These are phyloP conservation scores for Taxidea taxus DNA, from an alignment of 2,113 vertebrate species.

Conservation along the genomic window DNA sequence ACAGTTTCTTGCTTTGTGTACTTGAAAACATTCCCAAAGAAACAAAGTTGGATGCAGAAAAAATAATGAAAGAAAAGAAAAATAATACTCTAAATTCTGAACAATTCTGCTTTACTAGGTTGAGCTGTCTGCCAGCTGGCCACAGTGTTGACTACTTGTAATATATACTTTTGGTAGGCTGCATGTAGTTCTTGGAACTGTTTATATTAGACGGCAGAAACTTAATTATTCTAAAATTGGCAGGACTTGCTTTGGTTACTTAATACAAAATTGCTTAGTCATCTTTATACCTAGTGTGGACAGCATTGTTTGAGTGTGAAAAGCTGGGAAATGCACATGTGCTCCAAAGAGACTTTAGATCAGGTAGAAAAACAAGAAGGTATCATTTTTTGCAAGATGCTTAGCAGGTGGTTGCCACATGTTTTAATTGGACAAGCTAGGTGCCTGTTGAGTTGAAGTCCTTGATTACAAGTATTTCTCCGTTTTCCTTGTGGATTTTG, in stretches of 20 bases:
- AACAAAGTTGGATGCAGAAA: constrained; percentile 80
- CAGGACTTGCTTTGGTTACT: constrained; percentile 73
- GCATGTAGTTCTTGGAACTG: constrained; percentile 83
- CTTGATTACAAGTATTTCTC: constrained; percentile 57
- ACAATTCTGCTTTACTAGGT: constrained; percentile 80
- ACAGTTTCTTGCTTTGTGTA: constrained; percentile 70
- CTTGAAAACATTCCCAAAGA: constrained; percentile 83
- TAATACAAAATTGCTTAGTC: constrained; percentile 83
- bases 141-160: constrained; percentile 76
- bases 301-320: constrained; percentile 66
- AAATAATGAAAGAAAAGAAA: constrained; percentile 78
- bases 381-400: background rate
- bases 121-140: constrained; percentile 84
- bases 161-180: constrained; percentile 80
- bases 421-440: constrained; percentile 60
- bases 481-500: constrained; percentile 48
- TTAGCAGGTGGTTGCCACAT: constrained; percentile 66
- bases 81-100: constrained; percentile 82
- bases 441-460: constrained; percentile 16
- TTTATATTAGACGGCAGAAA: constrained; percentile 80
- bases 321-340: constrained; percentile 33
- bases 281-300: constrained; percentile 73
- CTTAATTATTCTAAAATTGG: constrained; percentile 81
- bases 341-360: constrained; percentile 19
- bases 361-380: constrained; percentile 58